These are phyloP conservation scores for Eristalis tenax DNA, from an alignment of 2,888 invertebrate species.

Conservation along the genomic window DNA sequence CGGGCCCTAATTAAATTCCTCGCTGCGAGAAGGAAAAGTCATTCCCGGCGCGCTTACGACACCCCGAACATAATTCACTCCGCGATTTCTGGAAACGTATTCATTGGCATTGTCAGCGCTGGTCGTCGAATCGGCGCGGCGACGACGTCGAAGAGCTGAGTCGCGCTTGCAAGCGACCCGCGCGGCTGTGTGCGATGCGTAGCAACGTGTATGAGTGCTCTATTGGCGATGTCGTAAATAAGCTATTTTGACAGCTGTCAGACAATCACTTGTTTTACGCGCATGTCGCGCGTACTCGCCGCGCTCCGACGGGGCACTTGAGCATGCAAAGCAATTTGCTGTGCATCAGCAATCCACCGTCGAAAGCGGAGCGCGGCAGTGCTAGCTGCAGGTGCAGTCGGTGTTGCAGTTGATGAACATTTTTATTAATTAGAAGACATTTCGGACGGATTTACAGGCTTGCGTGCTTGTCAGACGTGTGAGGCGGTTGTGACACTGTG, in stretches of 20 bases:
- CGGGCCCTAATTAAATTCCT: conserved; percentile 66
- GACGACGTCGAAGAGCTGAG: background rate
- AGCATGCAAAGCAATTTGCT: conserved; percentile 61
- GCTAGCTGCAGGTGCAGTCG: conserved; percentile 11
- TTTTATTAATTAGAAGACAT: conserved; percentile 15
- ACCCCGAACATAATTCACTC: conserved; percentile 67
- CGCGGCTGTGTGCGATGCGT: background rate
- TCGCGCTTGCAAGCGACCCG: background rate
- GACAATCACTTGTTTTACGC: conserved; percentile 64
- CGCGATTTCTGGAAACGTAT: conserved; percentile 65
- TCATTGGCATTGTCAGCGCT: conserved; percentile 68
- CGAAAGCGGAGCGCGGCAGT: background rate
- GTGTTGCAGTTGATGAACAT: background rate
- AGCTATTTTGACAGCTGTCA: conserved; percentile 71
- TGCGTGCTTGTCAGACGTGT: background rate
- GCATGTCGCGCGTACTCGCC: conserved; percentile 9
- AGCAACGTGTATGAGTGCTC: background rate
- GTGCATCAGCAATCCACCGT: conserved; percentile 47
- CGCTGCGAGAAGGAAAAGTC: conserved; percentile 46
- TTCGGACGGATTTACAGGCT: background rate
- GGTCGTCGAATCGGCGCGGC: conserved; percentile 7
- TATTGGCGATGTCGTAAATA: conserved; percentile 68
- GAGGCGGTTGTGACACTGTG: background rate
- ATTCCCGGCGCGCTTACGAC: conserved; percentile 59
- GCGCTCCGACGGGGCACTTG: background rate